Percentiles rank a stretch among this genome's conserved stretches.
These are phyloP conservation scores for Pungitius pungitius DNA, from an alignment of 2,113 vertebrate species.

Conservation along the genomic window DNA sequence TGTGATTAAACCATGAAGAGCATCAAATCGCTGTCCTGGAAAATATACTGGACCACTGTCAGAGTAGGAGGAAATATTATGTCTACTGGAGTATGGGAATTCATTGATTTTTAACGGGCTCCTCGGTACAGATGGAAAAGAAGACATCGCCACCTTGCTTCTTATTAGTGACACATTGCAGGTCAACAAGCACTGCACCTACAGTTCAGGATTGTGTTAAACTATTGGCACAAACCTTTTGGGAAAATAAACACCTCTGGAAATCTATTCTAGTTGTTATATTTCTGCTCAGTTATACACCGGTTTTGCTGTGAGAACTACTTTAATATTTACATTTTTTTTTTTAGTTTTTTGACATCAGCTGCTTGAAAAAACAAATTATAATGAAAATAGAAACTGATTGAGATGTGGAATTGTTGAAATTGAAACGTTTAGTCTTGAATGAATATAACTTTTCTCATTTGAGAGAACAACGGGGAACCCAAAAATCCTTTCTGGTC, in stretches of 20 bases:
- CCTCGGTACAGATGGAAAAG: background rate
- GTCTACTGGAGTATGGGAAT: background rate
- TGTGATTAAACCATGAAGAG: slow-evolving; percentile 44
- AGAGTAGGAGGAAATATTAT: background rate
- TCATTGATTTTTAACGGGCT: background rate
- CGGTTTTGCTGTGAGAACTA: background rate
- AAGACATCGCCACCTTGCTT: background rate
- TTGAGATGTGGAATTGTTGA: background rate
- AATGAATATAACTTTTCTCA: too few species aligned
- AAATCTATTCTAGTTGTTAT: background rate
- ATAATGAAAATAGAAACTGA: background rate
- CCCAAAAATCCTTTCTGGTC: too few species aligned
- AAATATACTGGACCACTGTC: background rate
- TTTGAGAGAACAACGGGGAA: too few species aligned
- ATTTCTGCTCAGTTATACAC: background rate
- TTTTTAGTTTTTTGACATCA: background rate
- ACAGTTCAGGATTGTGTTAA: background rate
- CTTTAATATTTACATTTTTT: background rate
- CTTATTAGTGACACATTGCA: background rate
- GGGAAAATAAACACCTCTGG: background rate
- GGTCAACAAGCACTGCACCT: background rate
- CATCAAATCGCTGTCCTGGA: background rate
- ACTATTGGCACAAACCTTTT: too few species aligned
- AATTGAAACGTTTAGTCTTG: too few species aligned
- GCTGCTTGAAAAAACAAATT: too few species aligned